Conservation (phyloP, 2,888 invertebrate genomes). For the Boloria euphrosyne region DNA sequence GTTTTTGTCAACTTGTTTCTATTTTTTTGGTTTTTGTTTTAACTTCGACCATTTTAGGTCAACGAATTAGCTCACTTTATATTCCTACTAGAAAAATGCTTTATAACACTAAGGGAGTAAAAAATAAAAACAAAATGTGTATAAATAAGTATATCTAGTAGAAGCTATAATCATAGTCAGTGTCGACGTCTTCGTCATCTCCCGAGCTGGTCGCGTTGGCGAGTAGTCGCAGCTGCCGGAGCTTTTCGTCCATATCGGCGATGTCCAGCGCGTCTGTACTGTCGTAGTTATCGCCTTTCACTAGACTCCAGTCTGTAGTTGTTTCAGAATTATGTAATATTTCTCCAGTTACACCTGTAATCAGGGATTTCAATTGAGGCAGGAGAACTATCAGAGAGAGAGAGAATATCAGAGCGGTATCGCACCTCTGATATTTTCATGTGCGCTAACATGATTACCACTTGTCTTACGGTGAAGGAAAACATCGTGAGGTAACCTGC, state of each 20-base stretch:
- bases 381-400: no score
- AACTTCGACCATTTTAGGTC: no score
- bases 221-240: constrained; percentile 63
- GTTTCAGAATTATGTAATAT: constrained; percentile 55
- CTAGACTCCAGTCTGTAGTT: constrained; percentile 62
- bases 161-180: constrained; percentile 68
- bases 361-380: no score
- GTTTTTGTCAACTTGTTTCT: no score
- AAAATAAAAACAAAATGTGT: constrained; percentile 6
- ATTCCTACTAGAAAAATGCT: not conserved
- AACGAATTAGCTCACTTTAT: no score
- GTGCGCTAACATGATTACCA: no score
- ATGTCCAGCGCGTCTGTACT: constrained; percentile 54
- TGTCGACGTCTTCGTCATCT: constrained; percentile 54
- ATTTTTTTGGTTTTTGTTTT: no score
- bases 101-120: not conserved
- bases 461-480: no score
- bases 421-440: no score
- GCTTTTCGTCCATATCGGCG: constrained; percentile 60
- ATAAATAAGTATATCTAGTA: constrained; percentile 54
- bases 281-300: constrained; percentile 56
- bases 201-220: constrained; percentile 55
- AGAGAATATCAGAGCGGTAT: no score
- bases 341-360: constrained; percentile 61
- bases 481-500: no score